Percentiles rank a stretch among this genome's conserved stretches.
Evolutionary conservation across 2,113 vertebrate genomes (phyloP).

Genomic region (Fulmarus glacialis): DNA sequence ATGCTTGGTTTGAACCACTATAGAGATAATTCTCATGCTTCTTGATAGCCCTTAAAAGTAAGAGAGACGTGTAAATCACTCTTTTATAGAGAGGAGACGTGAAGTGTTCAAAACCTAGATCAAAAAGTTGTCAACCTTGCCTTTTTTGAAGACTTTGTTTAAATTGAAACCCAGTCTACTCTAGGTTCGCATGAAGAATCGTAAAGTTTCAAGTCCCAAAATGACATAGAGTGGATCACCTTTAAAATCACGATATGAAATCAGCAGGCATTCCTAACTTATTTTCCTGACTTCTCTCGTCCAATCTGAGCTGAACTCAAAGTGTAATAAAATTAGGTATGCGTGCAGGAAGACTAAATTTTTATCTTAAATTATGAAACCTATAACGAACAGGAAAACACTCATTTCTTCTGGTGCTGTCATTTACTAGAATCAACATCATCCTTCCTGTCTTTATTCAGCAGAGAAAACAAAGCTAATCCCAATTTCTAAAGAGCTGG

Average conservation of each 20-base stretch:
- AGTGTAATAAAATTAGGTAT: not conserved
- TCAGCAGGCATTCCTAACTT: not conserved
- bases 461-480: slow-evolving; percentile 75
- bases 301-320: not conserved
- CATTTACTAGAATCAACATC: slow-evolving; percentile 74
- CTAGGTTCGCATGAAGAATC: not conserved
- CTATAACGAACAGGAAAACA: slow-evolving; percentile 43
- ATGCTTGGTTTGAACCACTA: not conserved
- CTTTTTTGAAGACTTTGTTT: not conserved
- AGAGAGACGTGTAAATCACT: not conserved
- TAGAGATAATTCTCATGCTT: not conserved
- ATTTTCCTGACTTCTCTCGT: not conserved
- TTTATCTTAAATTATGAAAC: slow-evolving; percentile 49
- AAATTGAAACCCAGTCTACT: not conserved
- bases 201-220: not conserved
- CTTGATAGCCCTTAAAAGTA: not conserved
- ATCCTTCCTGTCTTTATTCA: slow-evolving; percentile 72
- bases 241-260: not conserved
- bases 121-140: slow-evolving; percentile 5
- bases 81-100: not conserved
- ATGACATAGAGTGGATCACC: not conserved
- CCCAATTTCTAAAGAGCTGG: slow-evolving; percentile 72
- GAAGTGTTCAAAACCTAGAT: slow-evolving; percentile 3
- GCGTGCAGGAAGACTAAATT: not conserved
- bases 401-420: slow-evolving; percentile 67